phyloP scores from a whole-genome alignment of 1,140 invertebrate genomes.

The Chlorops oryzae region DNA sequence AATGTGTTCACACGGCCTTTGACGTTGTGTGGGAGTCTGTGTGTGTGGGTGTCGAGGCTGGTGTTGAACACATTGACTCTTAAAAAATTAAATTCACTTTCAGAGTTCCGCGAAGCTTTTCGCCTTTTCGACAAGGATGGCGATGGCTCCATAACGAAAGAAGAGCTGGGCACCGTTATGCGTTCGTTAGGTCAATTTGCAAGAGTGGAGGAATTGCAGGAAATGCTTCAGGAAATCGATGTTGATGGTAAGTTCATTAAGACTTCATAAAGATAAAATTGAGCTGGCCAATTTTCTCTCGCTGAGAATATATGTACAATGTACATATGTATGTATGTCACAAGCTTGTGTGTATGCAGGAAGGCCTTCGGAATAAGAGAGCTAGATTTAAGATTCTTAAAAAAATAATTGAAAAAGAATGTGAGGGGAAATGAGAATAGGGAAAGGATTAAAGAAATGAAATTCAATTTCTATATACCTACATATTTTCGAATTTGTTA shows the following conservation, averaged over 20 bases:
- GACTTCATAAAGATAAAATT: too few species aligned
- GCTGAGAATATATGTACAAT: not conserved
- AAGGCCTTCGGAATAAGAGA: too few species aligned
- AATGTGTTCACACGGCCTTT: not conserved
- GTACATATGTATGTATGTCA: not conserved
- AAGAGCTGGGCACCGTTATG: conserved; percentile 79
- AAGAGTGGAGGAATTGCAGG: conserved; percentile 71
- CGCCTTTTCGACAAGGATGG: conserved; percentile 85
- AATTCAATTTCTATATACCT: not conserved
- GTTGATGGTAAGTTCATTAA: conserved; percentile 70
- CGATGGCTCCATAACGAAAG: conserved; percentile 81
- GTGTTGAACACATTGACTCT: not conserved
- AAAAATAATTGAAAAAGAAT: not conserved
- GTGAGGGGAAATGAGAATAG: not conserved
- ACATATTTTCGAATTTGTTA: too few species aligned
- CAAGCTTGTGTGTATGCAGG: too few species aligned
- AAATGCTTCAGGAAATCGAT: conserved; percentile 87
- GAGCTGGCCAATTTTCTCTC: too few species aligned
- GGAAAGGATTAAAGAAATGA: not conserved
- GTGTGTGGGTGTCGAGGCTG: not conserved
- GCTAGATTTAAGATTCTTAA: too few species aligned
- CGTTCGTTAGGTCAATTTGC: conserved; percentile 78
- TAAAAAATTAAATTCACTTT: not conserved
- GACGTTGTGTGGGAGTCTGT: not conserved
- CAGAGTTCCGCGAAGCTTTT: conserved; percentile 79